Percentiles rank a stretch among this genome's conserved stretches.
Conservation (phyloP, 2,113 vertebrate species). For the Erythrocercus mccallii region DNA sequence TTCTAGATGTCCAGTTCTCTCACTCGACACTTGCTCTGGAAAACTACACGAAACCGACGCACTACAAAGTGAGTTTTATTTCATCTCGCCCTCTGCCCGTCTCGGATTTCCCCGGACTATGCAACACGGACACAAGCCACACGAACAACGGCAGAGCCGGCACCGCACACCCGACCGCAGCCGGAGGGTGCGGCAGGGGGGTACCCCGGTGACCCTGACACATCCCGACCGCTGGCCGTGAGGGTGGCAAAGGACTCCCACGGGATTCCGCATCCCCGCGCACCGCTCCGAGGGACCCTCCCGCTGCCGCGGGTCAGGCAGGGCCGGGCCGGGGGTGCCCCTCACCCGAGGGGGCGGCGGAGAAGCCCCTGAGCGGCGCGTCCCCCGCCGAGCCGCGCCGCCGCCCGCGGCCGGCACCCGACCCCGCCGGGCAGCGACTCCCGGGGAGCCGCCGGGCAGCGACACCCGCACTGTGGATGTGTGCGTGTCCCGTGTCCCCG, state of each 20-base stretch:
- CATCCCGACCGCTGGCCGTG: fast-evolving
- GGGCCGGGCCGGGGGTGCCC: not conserved
- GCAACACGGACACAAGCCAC: not conserved
- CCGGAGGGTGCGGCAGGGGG: not conserved
- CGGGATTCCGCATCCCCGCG: not conserved
- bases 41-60: not conserved
- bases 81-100: not conserved
- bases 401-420: not conserved
- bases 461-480: not conserved
- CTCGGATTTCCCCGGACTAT: not conserved
- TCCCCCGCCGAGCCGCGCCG: not conserved
- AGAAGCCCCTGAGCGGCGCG: not conserved
- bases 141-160: not conserved
- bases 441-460: not conserved
- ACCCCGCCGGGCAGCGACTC: not conserved
- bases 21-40: not conserved
- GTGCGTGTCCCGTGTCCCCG: not conserved
- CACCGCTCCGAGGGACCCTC: not conserved
- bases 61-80: not conserved
- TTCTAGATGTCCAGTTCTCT: not conserved
- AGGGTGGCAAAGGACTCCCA: not conserved
- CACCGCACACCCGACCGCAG: not conserved
- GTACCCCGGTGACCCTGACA: fast-evolving
- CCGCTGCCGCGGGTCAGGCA: not conserved
- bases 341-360: not conserved